Percentiles rank a stretch among this genome's conserved stretches.
phyloP scores from a whole-genome alignment of 2,797 vertebrate species.

The Phylloscopus collybita region DNA sequence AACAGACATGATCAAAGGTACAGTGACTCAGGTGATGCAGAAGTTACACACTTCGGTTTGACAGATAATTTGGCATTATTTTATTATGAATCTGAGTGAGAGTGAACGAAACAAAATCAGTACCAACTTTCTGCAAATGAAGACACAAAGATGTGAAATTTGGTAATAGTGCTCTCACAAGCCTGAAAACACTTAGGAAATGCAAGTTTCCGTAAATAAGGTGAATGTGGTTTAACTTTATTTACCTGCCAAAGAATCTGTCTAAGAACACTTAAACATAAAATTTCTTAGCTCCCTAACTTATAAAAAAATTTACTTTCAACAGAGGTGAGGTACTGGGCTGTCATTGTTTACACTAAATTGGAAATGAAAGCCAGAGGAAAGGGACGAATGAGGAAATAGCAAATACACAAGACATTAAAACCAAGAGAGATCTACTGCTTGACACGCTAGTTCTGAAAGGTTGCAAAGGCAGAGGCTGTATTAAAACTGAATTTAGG shows the following conservation, averaged over 20 bases:
- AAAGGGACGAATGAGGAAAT: not conserved
- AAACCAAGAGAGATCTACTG: slow-evolving; percentile 25
- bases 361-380: slow-evolving; percentile 34
- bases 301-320: slow-evolving; percentile 63
- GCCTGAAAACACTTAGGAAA: slow-evolving; percentile 62
- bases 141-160: slow-evolving; percentile 65
- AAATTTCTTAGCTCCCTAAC: slow-evolving; percentile 50
- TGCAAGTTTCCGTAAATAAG: slow-evolving; percentile 61
- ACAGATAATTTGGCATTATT: slow-evolving; percentile 77
- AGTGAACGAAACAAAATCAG: slow-evolving; percentile 72
- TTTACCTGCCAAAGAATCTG: slow-evolving; percentile 60
- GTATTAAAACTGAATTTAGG: not conserved
- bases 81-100: slow-evolving; percentile 76
- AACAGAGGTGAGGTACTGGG: slow-evolving; percentile 70
- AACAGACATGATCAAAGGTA: slow-evolving; percentile 59
- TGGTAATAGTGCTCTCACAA: slow-evolving; percentile 65
- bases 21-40: slow-evolving; percentile 36
- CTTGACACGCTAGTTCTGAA: slow-evolving; percentile 10
- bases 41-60: slow-evolving; percentile 71
- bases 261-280: slow-evolving; percentile 65
- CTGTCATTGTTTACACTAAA: slow-evolving; percentile 65
- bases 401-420: slow-evolving; percentile 52
- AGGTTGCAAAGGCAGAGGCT: slow-evolving; percentile 52
- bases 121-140: slow-evolving; percentile 73
- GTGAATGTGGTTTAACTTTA: slow-evolving; percentile 63